Base-by-base conservation (phyloP, 1,140 invertebrate species). In the Eumaeus atala region DNA sequence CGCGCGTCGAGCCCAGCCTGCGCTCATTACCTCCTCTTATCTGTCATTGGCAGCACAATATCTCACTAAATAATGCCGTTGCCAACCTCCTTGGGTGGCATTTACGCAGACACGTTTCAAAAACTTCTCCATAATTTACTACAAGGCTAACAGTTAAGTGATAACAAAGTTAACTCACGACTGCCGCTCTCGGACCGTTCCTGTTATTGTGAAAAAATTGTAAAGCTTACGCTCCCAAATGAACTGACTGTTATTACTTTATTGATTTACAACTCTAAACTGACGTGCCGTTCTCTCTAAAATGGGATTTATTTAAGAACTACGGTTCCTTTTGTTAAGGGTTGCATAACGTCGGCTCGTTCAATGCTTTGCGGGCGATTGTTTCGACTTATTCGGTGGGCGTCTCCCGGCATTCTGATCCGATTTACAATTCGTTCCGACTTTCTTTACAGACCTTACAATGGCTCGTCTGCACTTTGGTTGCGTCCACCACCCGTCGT, bases 401-500 rank as follows among this genome's bases (percentile, higher is more conserved):
- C 78, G 76, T 72, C 77, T 68, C 71, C 65, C 61, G 65, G 64
- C 62, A 65, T 61, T 67, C 60, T 77, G 74, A 77, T 80, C 77
- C 68, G 70, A 84, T 81, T 79, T 77, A 74, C 72, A 74, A 86
- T 86, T 86, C 74, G 83, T 83, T 84, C 73, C 77, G 67, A 72
- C 74, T 77, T 81, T 83, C 79, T 81, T 79, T 77, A 72, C 61
- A 70, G 61, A 47, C 48, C 52, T 55, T 57, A 80, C 74, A 80
- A 80, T 77, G 63, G 69, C 38, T 56, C 44, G 59, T 56, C 62
- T 56, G 61, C 60, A 62, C 59, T 62, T 63, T 61, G 63, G 72
- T 69, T 66, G 67, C 66, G 51, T 67, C 66, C 64, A 58, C 72
- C 72, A 70, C 74, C 75, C 75, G 72, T 58, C 61, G 74, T 65